These are phyloP conservation scores for Halichoerus grypus DNA, from an alignment of 2,113 vertebrate species.

Conservation along the genomic window DNA sequence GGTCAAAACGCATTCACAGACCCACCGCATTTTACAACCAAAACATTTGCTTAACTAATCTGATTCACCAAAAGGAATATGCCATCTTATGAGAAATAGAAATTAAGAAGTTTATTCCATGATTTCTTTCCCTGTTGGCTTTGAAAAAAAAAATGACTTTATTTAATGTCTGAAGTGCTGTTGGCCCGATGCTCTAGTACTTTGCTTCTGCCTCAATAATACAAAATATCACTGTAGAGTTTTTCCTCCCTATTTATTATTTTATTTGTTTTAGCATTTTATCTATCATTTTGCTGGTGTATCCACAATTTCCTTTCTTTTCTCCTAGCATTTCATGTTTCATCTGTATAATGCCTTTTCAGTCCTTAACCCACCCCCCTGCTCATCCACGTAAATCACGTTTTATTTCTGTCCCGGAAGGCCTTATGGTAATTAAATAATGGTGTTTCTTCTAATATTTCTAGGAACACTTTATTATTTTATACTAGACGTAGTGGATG, in stretches of 20 bases:
- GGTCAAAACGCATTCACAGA: background rate
- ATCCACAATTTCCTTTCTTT: background rate
- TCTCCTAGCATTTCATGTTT: background rate
- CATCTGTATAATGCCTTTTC: slow-evolving; percentile 44
- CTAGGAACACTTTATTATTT: slow-evolving; percentile 82
- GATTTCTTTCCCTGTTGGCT: background rate
- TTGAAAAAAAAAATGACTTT: background rate
- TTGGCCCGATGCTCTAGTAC: background rate
- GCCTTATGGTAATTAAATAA: slow-evolving; percentile 80
- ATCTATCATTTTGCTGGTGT: background rate
- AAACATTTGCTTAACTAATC: background rate
- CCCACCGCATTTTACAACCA: background rate
- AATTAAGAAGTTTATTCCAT: background rate
- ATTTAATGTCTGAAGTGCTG: background rate
- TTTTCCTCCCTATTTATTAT: background rate
- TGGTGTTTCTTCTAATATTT: slow-evolving; percentile 80
- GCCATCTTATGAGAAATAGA: background rate
- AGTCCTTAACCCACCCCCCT: background rate
- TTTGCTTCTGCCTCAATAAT: background rate
- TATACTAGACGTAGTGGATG: slow-evolving; percentile 60
- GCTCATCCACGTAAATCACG: slow-evolving; percentile 71
- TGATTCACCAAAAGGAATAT: background rate
- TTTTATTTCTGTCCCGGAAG: slow-evolving; percentile 78
- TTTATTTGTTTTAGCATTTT: slow-evolving; percentile 47
- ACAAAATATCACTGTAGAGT: background rate